phyloP scores from a whole-genome alignment of 2,113 vertebrate genomes.

The Emydura subglobosa region DNA sequence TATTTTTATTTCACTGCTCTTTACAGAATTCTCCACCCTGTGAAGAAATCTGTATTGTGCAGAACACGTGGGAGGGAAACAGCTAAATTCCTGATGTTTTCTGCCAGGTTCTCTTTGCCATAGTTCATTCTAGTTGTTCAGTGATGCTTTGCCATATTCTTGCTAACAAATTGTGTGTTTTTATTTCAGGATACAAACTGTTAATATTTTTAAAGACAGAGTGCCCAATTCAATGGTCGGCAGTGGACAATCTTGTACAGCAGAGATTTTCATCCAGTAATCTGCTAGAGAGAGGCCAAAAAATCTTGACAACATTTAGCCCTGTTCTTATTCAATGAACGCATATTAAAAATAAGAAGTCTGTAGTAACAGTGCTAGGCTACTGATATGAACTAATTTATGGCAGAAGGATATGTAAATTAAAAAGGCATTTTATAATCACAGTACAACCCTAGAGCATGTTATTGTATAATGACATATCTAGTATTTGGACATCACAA shows the following conservation, averaged over 20 bases:
- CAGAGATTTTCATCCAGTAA: neutral
- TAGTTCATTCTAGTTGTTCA: neutral
- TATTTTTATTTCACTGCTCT: neutral
- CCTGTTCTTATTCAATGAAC: neutral
- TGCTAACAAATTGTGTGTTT: accelerated
- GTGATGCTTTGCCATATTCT: neutral
- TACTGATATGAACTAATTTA: neutral
- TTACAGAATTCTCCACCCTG: neutral
- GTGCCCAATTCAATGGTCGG: neutral
- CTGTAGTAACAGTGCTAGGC: neutral
- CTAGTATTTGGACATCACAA: neutral
- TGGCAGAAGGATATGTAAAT: constrained; percentile 3
- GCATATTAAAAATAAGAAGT: neutral
- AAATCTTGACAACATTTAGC: neutral
- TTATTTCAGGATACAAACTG: neutral
- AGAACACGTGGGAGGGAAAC: neutral
- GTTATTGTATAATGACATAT: neutral
- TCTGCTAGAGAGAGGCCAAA: neutral
- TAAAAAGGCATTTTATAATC: neutral
- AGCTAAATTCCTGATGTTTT: neutral
- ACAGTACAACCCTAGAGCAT: constrained; percentile 4
- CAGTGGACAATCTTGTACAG: neutral
- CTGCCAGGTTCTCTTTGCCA: neutral
- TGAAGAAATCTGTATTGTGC: neutral
- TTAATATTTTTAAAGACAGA: neutral